These are phyloP conservation scores for Ctenopoma kingsleyae DNA, from an alignment of 2,797 vertebrate species.

Conservation along the genomic window DNA sequence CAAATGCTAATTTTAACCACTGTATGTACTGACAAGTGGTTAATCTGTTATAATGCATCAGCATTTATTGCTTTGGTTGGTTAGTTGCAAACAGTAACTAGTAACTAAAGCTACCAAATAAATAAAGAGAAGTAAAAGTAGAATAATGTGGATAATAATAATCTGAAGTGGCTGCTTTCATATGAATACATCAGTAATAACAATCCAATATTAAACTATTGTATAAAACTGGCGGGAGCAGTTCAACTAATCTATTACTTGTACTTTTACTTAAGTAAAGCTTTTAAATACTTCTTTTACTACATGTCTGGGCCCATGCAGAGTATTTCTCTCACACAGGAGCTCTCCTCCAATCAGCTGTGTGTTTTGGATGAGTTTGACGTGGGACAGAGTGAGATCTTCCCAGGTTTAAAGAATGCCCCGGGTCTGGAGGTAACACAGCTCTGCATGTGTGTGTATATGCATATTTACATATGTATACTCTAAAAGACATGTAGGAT, in stretches of 20 bases:
- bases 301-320: background rate
- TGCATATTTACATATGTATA: background rate
- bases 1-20: too few relatives aligned
- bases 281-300: background rate
- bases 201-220: background rate
- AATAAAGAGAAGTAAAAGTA: too few relatives aligned
- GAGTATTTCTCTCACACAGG: constrained; percentile 16
- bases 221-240: background rate
- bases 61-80: too few relatives aligned
- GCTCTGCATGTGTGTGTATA: background rate
- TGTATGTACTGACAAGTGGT: too few relatives aligned
- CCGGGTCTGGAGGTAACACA: constrained; percentile 70
- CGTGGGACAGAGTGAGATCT: constrained; percentile 35
- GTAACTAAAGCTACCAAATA: too few relatives aligned
- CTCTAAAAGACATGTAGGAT: background rate
- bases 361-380: constrained; percentile 59
- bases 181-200: background rate
- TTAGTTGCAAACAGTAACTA: too few relatives aligned
- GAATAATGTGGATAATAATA: too few relatives aligned
- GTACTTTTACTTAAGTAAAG: background rate
- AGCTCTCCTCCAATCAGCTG: constrained; percentile 19
- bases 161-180: background rate
- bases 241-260: too few relatives aligned
- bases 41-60: too few relatives aligned
- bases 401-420: constrained; percentile 41